Percentiles rank a stretch among this genome's conserved stretches.
Evolutionary conservation across 2,888 invertebrate species (phyloP).

Genomic region (Trachelus tabidus): DNA sequence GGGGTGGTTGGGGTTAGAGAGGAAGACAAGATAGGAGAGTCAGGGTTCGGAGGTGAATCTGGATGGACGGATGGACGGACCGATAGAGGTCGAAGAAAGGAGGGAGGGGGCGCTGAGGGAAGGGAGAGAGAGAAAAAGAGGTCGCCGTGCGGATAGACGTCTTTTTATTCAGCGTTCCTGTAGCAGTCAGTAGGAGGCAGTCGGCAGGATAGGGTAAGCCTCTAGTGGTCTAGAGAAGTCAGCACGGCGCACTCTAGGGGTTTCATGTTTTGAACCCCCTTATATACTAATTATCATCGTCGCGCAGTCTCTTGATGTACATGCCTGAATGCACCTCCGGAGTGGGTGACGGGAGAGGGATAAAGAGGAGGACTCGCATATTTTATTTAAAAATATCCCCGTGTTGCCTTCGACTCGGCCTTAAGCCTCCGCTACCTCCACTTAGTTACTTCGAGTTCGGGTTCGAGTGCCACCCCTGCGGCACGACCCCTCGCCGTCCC

Average conservation of each 20-base stretch:
- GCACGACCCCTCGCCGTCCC: constrained; percentile 6
- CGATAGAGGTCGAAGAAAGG: constrained; percentile 7
- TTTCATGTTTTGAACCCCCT: constrained; percentile 55
- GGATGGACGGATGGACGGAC: neutral
- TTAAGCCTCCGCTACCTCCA: constrained; percentile 30
- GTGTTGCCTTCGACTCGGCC: constrained; percentile 14
- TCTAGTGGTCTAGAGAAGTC: constrained; percentile 61
- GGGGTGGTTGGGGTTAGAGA: neutral
- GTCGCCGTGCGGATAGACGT: constrained; percentile 16
- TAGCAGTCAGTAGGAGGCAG: neutral
- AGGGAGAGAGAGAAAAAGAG: neutral
- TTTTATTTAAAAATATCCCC: constrained; percentile 6
- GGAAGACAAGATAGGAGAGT: neutral
- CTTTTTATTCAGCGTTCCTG: constrained; percentile 41
- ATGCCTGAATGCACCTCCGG: constrained; percentile 55
- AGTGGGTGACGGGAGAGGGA: constrained; percentile 25
- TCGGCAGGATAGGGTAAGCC: constrained; percentile 43
- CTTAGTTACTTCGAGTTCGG: constrained; percentile 50
- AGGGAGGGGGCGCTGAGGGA: neutral
- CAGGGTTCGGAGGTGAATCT: neutral
- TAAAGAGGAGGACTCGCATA: constrained; percentile 7
- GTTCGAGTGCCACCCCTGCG: constrained; percentile 26
- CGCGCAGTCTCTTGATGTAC: constrained; percentile 57
- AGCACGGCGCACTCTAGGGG: constrained; percentile 56
- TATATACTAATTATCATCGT: constrained; percentile 63